A percentile compares a stretch with the other conserved stretches of the same genome.
These are phyloP conservation scores for Acronicta psi DNA, from an alignment of 2,888 invertebrate genomes.

Conservation along the genomic window DNA sequence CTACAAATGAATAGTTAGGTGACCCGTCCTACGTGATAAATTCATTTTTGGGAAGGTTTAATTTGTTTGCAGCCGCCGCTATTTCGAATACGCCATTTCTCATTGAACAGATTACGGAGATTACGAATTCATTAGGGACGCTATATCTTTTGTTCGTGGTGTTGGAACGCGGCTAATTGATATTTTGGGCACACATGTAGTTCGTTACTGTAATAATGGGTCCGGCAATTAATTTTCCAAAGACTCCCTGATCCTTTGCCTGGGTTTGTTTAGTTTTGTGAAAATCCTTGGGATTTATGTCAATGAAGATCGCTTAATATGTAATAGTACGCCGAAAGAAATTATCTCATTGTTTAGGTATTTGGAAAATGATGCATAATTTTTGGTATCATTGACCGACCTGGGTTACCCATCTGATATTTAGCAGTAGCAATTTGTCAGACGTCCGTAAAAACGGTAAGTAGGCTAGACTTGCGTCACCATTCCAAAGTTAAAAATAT, in stretches of 20 bases:
- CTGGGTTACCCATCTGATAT: no score
- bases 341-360: no score
- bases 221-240: slow-evolving; percentile 53
- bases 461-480: no score
- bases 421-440: no score
- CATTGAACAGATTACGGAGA: slow-evolving; percentile 88
- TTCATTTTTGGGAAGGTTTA: slow-evolving; percentile 88
- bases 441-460: no score
- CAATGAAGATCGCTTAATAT: not conserved
- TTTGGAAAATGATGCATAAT: no score
- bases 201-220: slow-evolving; percentile 63
- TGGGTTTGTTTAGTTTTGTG: not conserved
- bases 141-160: slow-evolving; percentile 80
- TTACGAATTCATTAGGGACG: slow-evolving; percentile 88
- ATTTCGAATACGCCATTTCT: slow-evolving; percentile 86
- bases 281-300: not conserved
- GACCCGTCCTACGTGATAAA: slow-evolving; percentile 79
- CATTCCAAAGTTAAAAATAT: no score
- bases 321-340: no score
- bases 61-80: slow-evolving; percentile 83
- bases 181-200: slow-evolving; percentile 81
- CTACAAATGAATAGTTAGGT: slow-evolving; percentile 76
- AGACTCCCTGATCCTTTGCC: slow-evolving; percentile 21
- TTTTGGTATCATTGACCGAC: no score
- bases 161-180: slow-evolving; percentile 79